These are phyloP conservation scores for Xestia rhomboidea DNA, from an alignment of 2,888 invertebrate species.

Conservation along the genomic window DNA sequence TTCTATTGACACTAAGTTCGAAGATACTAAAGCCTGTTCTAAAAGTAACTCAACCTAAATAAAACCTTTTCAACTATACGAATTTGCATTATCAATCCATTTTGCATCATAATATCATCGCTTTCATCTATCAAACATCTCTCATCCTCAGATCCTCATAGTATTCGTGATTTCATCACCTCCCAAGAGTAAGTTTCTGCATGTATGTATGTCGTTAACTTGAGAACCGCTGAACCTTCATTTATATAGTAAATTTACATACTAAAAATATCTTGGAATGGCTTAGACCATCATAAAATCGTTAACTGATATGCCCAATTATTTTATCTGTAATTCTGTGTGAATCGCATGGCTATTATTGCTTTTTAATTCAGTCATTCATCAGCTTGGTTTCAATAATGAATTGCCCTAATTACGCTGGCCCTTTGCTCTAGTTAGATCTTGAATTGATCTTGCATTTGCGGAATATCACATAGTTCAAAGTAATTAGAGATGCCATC, in stretches of 20 bases:
- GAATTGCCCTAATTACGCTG: conserved; percentile 3
- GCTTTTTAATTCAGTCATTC: conserved; percentile 18
- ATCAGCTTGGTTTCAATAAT: background rate
- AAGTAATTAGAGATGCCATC: background rate
- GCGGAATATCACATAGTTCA: background rate
- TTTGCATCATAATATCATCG: background rate
- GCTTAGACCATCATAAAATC: conserved; percentile 2
- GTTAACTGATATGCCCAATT: conserved; percentile 5
- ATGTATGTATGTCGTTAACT: conserved; percentile 23
- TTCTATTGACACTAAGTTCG: background rate
- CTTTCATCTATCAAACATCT: conserved; percentile 37
- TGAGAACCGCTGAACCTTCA: background rate
- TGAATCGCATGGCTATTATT: conserved; percentile 24
- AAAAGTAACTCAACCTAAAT: background rate
- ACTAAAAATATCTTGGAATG: background rate
- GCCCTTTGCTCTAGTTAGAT: background rate
- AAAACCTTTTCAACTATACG: background rate
- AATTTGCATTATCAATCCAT: background rate
- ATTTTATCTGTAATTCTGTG: background rate
- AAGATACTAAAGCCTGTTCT: background rate
- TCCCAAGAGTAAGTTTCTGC: conserved; percentile 37
- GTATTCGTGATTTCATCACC: conserved; percentile 37
- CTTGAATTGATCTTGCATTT: background rate
- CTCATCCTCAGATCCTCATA: conserved; percentile 50
- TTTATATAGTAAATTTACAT: background rate